Percentiles rank a stretch among this genome's conserved stretches.
phyloP scores from a whole-genome alignment of 2,113 vertebrate species.

The Carassius gibelio region DNA sequence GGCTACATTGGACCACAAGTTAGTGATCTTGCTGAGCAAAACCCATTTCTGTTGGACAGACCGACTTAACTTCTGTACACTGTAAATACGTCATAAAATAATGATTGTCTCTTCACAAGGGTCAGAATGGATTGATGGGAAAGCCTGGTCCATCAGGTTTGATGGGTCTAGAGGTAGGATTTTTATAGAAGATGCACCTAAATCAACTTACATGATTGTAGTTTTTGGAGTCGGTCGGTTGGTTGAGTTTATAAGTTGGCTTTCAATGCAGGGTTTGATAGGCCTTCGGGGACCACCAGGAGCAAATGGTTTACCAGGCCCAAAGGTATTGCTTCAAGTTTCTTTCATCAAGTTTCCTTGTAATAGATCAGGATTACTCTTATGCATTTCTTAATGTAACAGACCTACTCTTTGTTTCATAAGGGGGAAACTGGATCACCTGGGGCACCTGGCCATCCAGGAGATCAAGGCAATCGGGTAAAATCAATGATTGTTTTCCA shows the following conservation, averaged over 20 bases:
- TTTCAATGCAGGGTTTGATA: constrained; percentile 61
- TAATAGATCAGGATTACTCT: constrained; percentile 30
- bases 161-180: constrained; percentile 71
- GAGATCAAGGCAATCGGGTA: constrained; percentile 73
- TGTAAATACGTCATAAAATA: background rate
- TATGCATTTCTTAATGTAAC: background rate
- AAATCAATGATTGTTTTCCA: constrained; percentile 25
- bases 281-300: constrained; percentile 74
- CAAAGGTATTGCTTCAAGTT: constrained; percentile 71
- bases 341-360: background rate
- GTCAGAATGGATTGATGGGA: constrained; percentile 74
- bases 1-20: constrained; percentile 74
- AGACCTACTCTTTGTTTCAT: constrained; percentile 32
- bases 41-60: background rate
- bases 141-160: constrained; percentile 70
- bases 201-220: background rate
- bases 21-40: constrained; percentile 55
- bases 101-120: constrained; percentile 66
- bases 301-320: constrained; percentile 68
- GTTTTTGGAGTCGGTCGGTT: background rate
- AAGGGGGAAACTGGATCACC: constrained; percentile 75
- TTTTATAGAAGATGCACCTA: background rate
- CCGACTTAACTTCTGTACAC: background rate
- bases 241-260: background rate
- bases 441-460: constrained; percentile 68